Conservation (phyloP, 1,140 invertebrate species). For the Medauroidea extradentata region DNA sequence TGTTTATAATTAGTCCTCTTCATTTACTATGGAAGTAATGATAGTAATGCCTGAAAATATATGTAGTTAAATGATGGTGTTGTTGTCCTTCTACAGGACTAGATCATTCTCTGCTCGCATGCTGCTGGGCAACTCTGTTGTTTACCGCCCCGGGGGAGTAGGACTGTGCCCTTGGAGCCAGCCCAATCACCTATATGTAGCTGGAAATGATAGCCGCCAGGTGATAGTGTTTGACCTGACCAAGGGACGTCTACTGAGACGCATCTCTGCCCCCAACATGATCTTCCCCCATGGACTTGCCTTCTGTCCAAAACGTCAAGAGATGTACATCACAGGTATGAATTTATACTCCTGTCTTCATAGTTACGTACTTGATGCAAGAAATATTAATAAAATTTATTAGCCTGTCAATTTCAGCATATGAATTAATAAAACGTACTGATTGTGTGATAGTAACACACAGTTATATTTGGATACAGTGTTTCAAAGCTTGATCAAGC, state of each 20-base stretch:
- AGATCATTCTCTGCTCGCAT: slow-evolving; percentile 22
- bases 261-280: slow-evolving; percentile 51
- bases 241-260: slow-evolving; percentile 47
- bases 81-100: slow-evolving; percentile 18
- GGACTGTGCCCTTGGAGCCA: slow-evolving; percentile 52
- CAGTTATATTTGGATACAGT: no score
- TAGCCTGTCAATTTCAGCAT: no score
- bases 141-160: slow-evolving; percentile 52
- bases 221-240: slow-evolving; percentile 52
- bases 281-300: slow-evolving; percentile 63
- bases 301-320: slow-evolving; percentile 53
- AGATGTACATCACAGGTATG: slow-evolving; percentile 60
- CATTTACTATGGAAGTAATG: no score
- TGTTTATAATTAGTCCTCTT: no score
- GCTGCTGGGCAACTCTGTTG: slow-evolving; percentile 8
- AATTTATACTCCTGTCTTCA: no score
- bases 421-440: no score
- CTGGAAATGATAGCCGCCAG: slow-evolving; percentile 47
- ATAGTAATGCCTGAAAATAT: no score
- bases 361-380: no score
- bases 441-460: no score
- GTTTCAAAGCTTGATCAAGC: no score
- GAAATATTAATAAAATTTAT: no score
- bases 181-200: slow-evolving; percentile 48
- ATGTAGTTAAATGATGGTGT: no score